Base-by-base conservation (phyloP, 2,888 invertebrate genomes). In the Cinara cedri region DNA sequence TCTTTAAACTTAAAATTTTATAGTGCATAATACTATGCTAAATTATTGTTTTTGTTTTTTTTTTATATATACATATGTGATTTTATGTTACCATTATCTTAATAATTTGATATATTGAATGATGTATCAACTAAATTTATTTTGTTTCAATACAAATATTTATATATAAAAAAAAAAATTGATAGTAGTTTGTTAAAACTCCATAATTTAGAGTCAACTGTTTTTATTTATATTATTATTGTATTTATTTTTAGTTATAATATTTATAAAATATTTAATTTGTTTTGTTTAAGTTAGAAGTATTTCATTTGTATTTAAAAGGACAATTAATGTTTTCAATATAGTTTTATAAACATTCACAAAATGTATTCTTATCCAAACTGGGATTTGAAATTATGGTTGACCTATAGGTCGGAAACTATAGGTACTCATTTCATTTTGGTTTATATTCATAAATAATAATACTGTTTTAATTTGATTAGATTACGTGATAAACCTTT, bases 41-140 rank as follows among this genome's bases (percentile, higher is more conserved):
- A 21, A 16, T n/a, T 51, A 34, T 51, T 49, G 1, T 62, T 13
- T 71, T 57, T 70, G 42, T 42, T 72, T 60, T 62, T 62, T 13
- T 46, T 11, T 49, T 62, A 16, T 19, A n/a, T 14, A 16, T 62
- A 44, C 42, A 42, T n/a, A 74, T 74, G 65, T 75, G 74, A 54
- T 75, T 75, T 75, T 75, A 65, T 65, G 74, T 75, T 75, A 75
- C 74, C 74, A 65, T 65, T 65, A 65, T 42, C 21, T 63, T 74
- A 24, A 34, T 34, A 72, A 72, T 34, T 46, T 19, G 16, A 62
- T 62, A 60, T 49, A 34, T 49, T n/a, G 19, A 51, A 34, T 72
- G 4, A 62, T 26, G 26, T 72, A 63, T 63, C n/a, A 11, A 24
- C 14, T 65, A n/a, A 21, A 21, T 42, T 63, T 54, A 44, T 63